These are phyloP conservation scores for Notothenia coriiceps DNA, from an alignment of 2,113 vertebrate species.

Conservation along the genomic window DNA sequence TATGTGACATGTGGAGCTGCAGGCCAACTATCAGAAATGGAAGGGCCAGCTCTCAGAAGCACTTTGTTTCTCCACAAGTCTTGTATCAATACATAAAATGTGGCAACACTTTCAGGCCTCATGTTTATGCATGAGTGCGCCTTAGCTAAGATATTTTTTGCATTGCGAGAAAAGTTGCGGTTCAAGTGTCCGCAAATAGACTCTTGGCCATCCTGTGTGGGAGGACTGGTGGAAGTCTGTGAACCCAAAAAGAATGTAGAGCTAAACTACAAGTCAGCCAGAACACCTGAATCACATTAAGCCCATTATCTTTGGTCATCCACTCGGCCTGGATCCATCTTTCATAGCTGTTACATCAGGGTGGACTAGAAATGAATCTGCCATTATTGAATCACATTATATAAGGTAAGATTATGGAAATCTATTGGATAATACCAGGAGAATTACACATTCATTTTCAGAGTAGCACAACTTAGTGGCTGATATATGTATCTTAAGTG, in stretches of 20 bases:
- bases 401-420: constrained; percentile 35
- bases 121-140: constrained; percentile 79
- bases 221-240: constrained; percentile 51
- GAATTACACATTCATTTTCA: constrained; percentile 12
- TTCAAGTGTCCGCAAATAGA: constrained; percentile 69
- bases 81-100: constrained; percentile 72
- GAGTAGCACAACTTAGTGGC: background rate
- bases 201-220: constrained; percentile 51
- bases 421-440: constrained; percentile 25
- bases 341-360: constrained; percentile 66
- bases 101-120: constrained; percentile 61
- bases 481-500: background rate
- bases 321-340: constrained; percentile 66
- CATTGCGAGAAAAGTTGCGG: constrained; percentile 64
- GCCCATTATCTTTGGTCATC: constrained; percentile 73
- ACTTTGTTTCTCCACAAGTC: constrained; percentile 62
- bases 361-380: constrained; percentile 33
- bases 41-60: constrained; percentile 61
- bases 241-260: constrained; percentile 65
- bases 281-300: constrained; percentile 83
- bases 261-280: constrained; percentile 65
- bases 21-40: constrained; percentile 63
- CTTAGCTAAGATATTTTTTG: constrained; percentile 65
- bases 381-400: constrained; percentile 35
- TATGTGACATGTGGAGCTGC: constrained; percentile 71